phyloP scores from a whole-genome alignment of 2,888 invertebrate species.

The Autographa gamma region DNA sequence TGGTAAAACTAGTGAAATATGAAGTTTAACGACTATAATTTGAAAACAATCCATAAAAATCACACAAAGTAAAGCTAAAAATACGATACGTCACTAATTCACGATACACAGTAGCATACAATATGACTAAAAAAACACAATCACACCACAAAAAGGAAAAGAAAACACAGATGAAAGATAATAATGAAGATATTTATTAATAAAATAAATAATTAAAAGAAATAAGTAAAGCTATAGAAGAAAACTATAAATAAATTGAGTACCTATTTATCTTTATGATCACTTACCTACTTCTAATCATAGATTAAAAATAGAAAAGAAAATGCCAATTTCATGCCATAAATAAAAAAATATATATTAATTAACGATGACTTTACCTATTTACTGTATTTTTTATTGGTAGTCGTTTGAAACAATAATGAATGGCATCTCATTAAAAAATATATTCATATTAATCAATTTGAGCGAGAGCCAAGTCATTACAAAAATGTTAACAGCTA shows the following conservation, averaged over 20 bases:
- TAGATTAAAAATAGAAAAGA: constrained; percentile 22
- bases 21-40: too few relatives aligned
- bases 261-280: constrained; percentile 21
- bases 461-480: neutral
- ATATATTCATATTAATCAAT: neutral
- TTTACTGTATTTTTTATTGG: neutral
- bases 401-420: neutral
- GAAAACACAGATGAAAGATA: constrained; percentile 57
- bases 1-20: too few relatives aligned
- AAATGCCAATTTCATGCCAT: constrained; percentile 40
- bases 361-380: neutral
- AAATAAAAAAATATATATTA: neutral
- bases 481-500: too few relatives aligned
- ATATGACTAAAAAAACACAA: constrained; percentile 26
- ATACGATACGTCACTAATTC: neutral
- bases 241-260: constrained; percentile 21
- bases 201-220: constrained; percentile 31
- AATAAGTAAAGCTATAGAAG: constrained; percentile 14
- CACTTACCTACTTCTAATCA: too few relatives aligned
- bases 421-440: neutral
- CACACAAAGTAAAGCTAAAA: neutral
- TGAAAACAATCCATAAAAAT: neutral
- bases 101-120: constrained; percentile 19
- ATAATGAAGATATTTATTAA: constrained; percentile 53
- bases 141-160: constrained; percentile 50